A percentile compares a stretch with the other conserved stretches of the same genome.
Conservation (phyloP, 2,888 invertebrate genomes). For the Dascillus cervinus region DNA sequence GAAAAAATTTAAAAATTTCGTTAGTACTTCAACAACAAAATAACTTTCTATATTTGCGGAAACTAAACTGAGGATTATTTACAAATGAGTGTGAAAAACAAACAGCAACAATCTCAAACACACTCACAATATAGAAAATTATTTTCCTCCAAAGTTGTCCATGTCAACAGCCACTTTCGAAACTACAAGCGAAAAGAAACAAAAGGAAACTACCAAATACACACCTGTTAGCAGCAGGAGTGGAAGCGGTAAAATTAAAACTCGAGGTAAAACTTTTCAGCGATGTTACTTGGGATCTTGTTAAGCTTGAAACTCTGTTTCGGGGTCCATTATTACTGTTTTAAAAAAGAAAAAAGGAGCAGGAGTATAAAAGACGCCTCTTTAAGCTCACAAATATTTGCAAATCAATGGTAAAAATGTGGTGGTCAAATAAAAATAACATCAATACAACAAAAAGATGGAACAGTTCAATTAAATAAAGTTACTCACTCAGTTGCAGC, state of each 20-base stretch:
- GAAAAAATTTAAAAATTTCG: constrained; percentile 27
- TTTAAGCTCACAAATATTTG: too few species aligned
- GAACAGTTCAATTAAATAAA: too few species aligned
- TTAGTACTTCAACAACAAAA: constrained; percentile 15
- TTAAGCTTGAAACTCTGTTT: constrained; percentile 49
- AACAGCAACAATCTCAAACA: neutral
- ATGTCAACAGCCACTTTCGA: constrained; percentile 1
- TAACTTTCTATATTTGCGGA: constrained; percentile 15
- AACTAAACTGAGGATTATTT: too few species aligned
- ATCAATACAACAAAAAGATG: too few species aligned
- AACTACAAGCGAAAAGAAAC: constrained; percentile 8
- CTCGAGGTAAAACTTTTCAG: constrained; percentile 47
- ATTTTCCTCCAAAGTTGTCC: constrained; percentile 9
- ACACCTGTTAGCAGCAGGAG: constrained; percentile 42
- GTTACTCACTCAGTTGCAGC: constrained; percentile 53
- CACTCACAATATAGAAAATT: constrained; percentile 10
- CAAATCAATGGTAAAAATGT: too few species aligned
- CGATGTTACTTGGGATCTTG: constrained; percentile 49
- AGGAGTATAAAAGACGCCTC: too few species aligned
- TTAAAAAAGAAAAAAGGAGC: too few species aligned
- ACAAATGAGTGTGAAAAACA: too few species aligned
- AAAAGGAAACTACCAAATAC: constrained; percentile 24
- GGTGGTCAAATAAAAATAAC: too few species aligned
- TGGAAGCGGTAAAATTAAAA: constrained; percentile 48
- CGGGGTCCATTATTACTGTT: constrained; percentile 44